Evolutionary conservation across 2,888 invertebrate genomes (phyloP).

Genomic region (Endotricha flammealis): DNA sequence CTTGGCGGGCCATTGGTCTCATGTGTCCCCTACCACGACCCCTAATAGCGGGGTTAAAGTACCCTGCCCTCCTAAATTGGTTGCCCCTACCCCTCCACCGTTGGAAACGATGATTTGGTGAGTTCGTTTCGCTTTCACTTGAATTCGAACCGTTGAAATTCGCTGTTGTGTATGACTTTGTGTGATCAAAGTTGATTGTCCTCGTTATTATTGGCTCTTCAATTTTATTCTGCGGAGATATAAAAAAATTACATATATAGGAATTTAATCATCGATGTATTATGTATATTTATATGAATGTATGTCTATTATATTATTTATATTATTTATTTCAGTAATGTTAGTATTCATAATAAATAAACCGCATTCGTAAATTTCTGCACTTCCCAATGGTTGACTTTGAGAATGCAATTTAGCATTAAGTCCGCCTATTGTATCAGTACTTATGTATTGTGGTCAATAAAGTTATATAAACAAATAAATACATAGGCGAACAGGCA

Average conservation of each 20-base stretch:
- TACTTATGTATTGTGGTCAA: too few species aligned
- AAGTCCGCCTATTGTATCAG: too few species aligned
- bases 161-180: conserved; percentile 2
- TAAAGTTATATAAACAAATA: too few species aligned
- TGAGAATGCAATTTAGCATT: too few species aligned
- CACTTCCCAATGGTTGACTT: too few species aligned
- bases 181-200: conserved; percentile 25
- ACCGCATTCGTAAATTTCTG: too few species aligned
- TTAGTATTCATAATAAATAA: too few species aligned
- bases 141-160: conserved; percentile 10
- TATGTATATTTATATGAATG: too few species aligned
- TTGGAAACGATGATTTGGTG: conserved; percentile 8
- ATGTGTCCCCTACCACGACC: background rate
- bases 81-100: conserved; percentile 10
- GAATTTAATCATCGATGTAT: too few species aligned
- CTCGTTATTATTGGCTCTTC: conserved; percentile 28
- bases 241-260: background rate
- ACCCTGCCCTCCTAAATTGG: conserved; percentile 1
- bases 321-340: too few species aligned
- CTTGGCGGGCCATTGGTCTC: conserved; percentile 19
- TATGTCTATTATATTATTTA: too few species aligned
- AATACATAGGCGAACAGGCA: too few species aligned
- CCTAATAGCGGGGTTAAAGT: background rate
- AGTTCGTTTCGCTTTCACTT: conserved; percentile 12
- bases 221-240: conserved; percentile 21